A percentile compares a stretch with the other conserved stretches of the same genome.
Evolutionary conservation across 2,113 vertebrate genomes (phyloP).

Genomic region (Paradoxurus hermaphroditus): DNA sequence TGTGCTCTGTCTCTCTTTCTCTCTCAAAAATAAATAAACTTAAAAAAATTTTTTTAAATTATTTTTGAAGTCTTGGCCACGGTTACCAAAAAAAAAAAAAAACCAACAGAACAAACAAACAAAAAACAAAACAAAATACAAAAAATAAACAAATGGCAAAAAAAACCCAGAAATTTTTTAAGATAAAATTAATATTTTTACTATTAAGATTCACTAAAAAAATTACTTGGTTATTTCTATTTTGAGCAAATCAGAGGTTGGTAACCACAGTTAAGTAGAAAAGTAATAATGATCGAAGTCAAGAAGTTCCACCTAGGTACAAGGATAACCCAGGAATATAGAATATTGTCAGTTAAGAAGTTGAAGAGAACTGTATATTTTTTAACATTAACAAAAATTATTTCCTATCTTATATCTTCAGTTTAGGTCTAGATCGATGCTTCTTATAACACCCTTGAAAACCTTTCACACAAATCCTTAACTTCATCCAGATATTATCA

Average conservation of each 20-base stretch:
- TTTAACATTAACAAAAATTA: background rate
- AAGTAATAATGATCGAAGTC: background rate
- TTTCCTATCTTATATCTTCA: background rate
- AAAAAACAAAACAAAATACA: background rate
- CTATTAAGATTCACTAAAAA: background rate
- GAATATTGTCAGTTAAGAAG: background rate
- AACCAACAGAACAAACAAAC: too few relatives aligned
- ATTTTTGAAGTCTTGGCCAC: background rate
- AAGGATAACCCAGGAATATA: background rate
- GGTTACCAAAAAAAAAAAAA: background rate
- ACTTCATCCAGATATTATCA: background rate
- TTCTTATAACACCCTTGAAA: background rate
- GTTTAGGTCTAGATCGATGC: too few relatives aligned
- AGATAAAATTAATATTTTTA: background rate
- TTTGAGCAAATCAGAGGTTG: background rate
- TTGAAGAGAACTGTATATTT: background rate
- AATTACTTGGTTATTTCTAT: background rate
- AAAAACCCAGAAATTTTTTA: background rate
- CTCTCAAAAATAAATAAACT: too few relatives aligned
- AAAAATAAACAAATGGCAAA: background rate
- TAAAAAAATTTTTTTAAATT: background rate
- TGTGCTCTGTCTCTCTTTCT: too few relatives aligned
- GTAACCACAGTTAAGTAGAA: background rate
- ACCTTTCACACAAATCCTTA: background rate
- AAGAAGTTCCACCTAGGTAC: background rate